Conservation (phyloP, 2,888 invertebrate species). For the Tetheella fluctuosa region DNA sequence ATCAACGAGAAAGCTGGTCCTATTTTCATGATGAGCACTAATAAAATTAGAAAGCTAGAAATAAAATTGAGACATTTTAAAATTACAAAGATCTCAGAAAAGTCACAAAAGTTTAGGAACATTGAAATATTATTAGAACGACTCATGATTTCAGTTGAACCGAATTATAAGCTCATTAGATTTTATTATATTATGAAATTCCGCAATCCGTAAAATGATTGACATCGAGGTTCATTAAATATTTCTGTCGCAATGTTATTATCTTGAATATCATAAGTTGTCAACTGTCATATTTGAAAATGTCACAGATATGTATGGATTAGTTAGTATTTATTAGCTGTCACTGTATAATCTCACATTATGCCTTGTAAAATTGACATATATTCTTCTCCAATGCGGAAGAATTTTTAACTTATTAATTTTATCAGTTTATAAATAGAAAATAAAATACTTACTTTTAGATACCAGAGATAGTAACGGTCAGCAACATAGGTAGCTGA, state of each 20-base stretch:
- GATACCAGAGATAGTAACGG: too few species aligned
- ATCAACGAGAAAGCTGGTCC: not conserved
- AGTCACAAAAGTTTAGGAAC: not conserved
- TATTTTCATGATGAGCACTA: not conserved
- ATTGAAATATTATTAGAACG: not conserved
- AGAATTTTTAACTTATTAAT: too few species aligned
- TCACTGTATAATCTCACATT: too few species aligned
- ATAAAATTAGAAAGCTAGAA: not conserved
- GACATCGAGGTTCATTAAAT: conserved; percentile 18
- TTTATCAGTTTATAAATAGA: too few species aligned
- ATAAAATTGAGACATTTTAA: not conserved
- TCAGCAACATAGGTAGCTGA: too few species aligned
- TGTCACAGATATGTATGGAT: too few species aligned
- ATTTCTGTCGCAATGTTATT: conserved; percentile 14
- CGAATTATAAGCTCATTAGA: not conserved
- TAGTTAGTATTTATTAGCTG: too few species aligned
- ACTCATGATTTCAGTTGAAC: not conserved
- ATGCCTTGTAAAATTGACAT: too few species aligned
- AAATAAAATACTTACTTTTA: too few species aligned
- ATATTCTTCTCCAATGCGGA: too few species aligned
- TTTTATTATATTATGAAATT: not conserved
- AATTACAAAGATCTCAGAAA: not conserved
- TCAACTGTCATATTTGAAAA: conserved; percentile 1
- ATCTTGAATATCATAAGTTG: not conserved
- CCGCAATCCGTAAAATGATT: not conserved